These are phyloP conservation scores for Auanema sp. DNA, from an alignment of 2,888 invertebrate species.

Conservation along the genomic window DNA sequence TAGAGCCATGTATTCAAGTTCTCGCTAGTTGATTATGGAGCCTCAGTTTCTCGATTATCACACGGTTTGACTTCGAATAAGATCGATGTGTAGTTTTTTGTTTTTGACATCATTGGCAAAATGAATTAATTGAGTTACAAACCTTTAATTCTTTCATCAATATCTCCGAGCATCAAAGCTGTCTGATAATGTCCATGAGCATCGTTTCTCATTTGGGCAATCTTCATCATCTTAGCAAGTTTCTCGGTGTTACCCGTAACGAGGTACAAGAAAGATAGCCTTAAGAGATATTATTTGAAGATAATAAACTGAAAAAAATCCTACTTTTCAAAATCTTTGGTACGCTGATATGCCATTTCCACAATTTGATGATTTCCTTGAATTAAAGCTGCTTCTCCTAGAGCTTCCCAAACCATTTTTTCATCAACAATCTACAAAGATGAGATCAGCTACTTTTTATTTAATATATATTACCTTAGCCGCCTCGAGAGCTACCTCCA, in stretches of 20 bases:
- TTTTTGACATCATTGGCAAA: slow-evolving; percentile 15
- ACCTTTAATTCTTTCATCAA: slow-evolving; percentile 80
- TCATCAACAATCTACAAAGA: slow-evolving; percentile 78
- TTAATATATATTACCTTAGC: slow-evolving; percentile 72
- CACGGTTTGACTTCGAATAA: slow-evolving; percentile 19
- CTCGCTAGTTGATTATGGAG: slow-evolving; percentile 2
- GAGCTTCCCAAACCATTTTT: slow-evolving; percentile 89
- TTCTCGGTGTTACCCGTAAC: slow-evolving; percentile 96
- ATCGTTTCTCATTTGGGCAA: slow-evolving; percentile 96
- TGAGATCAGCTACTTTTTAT: not conserved
- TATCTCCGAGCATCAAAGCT: slow-evolving; percentile 86
- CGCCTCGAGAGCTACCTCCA: slow-evolving; percentile 91
- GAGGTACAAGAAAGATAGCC: slow-evolving; percentile 88
- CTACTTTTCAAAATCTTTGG: slow-evolving; percentile 94
- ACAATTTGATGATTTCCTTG: slow-evolving; percentile 78
- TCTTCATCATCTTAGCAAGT: slow-evolving; percentile 96
- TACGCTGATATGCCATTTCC: slow-evolving; percentile 99
- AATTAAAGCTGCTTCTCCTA: slow-evolving; percentile 88
- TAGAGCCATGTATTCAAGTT: not conserved
- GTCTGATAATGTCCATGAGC: slow-evolving; percentile 94
- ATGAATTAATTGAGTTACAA: slow-evolving; percentile 29
- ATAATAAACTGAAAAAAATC: not conserved
- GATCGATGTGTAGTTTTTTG: slow-evolving; percentile 22
- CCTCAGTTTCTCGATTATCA: slow-evolving; percentile 21
- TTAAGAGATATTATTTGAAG: not conserved